Evolutionary conservation across 2,113 vertebrate genomes (phyloP).

Genomic region (Opisthocomus hoazin): DNA sequence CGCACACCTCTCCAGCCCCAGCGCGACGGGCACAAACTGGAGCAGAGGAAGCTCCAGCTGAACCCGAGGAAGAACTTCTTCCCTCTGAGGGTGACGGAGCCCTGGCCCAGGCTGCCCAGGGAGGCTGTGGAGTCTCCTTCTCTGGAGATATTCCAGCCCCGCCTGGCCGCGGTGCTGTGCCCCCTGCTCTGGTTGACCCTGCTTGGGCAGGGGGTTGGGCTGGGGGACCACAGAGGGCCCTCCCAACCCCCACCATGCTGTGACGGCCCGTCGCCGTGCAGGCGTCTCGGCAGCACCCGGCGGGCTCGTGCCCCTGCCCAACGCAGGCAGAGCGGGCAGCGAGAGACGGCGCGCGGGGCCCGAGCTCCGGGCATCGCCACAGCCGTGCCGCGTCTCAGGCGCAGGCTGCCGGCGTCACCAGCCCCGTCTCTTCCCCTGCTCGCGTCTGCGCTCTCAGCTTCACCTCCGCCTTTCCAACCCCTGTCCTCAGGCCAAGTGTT

Average conservation of each 20-base stretch:
- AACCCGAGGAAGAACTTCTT: no score
- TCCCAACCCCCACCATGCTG: no score
- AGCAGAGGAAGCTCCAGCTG: no score
- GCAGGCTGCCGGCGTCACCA: not conserved
- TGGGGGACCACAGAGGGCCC: no score
- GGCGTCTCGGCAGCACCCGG: fast-evolving
- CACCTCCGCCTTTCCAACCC: not conserved
- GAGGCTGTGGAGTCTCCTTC: no score
- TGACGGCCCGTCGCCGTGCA: fast-evolving
- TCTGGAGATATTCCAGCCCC: no score
- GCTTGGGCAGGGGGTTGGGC: no score
- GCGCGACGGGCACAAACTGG: no score
- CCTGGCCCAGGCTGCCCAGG: no score
- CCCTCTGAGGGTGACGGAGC: no score
- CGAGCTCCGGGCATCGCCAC: not conserved
- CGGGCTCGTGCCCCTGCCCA: not conserved
- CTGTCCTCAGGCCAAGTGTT: not conserved
- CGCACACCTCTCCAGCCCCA: not conserved
- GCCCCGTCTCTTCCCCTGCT: not conserved
- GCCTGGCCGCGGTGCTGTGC: no score
- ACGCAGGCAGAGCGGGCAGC: not conserved
- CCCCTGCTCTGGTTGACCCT: no score
- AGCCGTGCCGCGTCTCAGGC: not conserved
- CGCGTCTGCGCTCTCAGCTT: not conserved
- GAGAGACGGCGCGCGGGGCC: not conserved